Base-by-base conservation (phyloP, 1,140 invertebrate species). In the Euura saliciscinereae region DNA sequence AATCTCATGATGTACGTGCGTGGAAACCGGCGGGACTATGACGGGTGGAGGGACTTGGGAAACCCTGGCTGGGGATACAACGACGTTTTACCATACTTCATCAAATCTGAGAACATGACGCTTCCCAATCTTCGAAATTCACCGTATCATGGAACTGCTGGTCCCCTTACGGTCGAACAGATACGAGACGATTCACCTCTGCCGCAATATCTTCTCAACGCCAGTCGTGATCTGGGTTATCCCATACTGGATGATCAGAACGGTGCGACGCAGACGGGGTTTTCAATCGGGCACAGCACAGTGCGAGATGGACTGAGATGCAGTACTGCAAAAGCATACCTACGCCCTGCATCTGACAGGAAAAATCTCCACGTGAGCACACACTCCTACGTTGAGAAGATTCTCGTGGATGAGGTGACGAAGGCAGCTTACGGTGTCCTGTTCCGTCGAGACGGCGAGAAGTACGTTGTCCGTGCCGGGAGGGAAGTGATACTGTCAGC, bases 1-100 rank as follows among this genome's bases (percentile, higher is more conserved):
- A 93, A 93, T 80, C 90, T 90, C 66, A 91, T 94, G 91, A 91
- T 92, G 10, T 93, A 92, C 81, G 89, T 90, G 1, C 91, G 93
- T 77, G 90, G 92, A 0, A 84, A 93, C 84, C 86, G 88, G 44
- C 76, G 76, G n/a, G n/a, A n/a, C n/a, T n/a, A n/a, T n/a, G n/a
- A n/a, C n/a, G n/a, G n/a, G n/a, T n/a, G n/a, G n/a, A n/a, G n/a
- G n/a, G n/a, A n/a, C n/a, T n/a, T n/a, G n/a, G n/a, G n/a, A n/a
- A n/a, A n/a, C n/a, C n/a, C n/a, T n/a, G n/a, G n/a, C n/a, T n/a
- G n/a, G n/a, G n/a, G n/a, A n/a, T n/a, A n/a, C n/a, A n/a, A n/a
- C n/a, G 91, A 93, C 82, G 89, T 94, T 81, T 85, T 89, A 44
- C 90, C 91, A 73, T 91, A 91, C 79, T 92, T 92, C 75, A 81